phyloP scores from a whole-genome alignment of 1,140 invertebrate genomes.

The Drosophila miranda region DNA sequence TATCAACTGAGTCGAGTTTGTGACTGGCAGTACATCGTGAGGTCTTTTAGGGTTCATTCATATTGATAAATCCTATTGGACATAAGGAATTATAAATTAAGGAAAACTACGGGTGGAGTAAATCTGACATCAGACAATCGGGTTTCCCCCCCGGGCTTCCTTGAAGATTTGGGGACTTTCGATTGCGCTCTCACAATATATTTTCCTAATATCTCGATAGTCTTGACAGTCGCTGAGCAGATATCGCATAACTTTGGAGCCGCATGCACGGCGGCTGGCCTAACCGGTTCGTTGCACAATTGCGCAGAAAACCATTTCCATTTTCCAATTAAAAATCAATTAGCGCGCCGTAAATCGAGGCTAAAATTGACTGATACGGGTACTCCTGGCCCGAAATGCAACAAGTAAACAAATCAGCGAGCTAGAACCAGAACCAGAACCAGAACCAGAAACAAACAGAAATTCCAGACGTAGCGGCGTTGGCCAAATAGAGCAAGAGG shows the following conservation, averaged over 20 bases:
- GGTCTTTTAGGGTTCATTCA: constrained; percentile 35
- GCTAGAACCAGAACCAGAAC: constrained; percentile 22
- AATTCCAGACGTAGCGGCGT: constrained; percentile 57
- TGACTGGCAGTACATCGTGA: constrained; percentile 7
- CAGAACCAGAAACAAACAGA: constrained; percentile 25
- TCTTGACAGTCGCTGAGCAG: constrained; percentile 39
- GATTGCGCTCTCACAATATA: constrained; percentile 27
- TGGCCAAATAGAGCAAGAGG: constrained; percentile 29
- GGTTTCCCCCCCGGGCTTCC: background rate
- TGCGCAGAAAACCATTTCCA: constrained; percentile 64
- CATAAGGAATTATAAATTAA: background rate
- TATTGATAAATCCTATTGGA: constrained; percentile 12
- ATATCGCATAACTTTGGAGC: constrained; percentile 10
- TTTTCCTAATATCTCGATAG: constrained; percentile 14
- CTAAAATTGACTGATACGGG: constrained; percentile 62
- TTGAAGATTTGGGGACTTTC: constrained; percentile 11
- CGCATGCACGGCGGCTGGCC: background rate
- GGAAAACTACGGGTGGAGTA: too few relatives aligned
- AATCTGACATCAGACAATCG: too few relatives aligned
- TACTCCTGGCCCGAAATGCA: constrained; percentile 17
- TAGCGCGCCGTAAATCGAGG: constrained; percentile 57
- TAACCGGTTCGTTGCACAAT: constrained; percentile 72
- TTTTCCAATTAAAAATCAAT: constrained; percentile 77
- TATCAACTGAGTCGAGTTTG: too few relatives aligned
- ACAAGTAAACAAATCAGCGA: constrained; percentile 18